A percentile compares a stretch with the other conserved stretches of the same genome.
Evolutionary conservation across 2,888 invertebrate genomes (phyloP).

Genomic region (Gerris lacustris): DNA sequence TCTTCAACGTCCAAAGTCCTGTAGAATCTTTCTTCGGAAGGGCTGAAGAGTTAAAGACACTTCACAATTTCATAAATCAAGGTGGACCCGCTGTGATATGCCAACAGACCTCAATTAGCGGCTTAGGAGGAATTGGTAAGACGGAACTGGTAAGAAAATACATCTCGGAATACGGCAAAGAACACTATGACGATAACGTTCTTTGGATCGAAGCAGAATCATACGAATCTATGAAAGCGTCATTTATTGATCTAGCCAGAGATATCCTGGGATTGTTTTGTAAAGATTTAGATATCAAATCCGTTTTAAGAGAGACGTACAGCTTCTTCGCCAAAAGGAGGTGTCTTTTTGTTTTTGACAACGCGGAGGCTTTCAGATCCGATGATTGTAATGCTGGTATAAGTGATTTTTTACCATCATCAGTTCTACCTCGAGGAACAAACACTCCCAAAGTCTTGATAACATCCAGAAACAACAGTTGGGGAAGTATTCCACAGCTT

Average conservation of each 20-base stretch:
- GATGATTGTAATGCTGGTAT: conserved; percentile 13
- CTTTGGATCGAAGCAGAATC: conserved; percentile 24
- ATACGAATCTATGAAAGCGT: conserved; percentile 10
- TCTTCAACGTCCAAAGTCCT: not conserved
- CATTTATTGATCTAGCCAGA: conserved; percentile 17
- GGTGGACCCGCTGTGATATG: not conserved
- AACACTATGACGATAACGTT: conserved; percentile 17
- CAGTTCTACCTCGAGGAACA: not conserved
- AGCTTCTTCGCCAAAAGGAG: conserved; percentile 14
- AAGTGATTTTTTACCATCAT: conserved; percentile 15
- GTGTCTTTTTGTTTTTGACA: conserved; percentile 22
- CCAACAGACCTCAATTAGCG: conserved; percentile 12
- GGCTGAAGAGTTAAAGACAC: not conserved
- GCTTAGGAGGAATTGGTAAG: conserved; percentile 23
- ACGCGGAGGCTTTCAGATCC: conserved; percentile 12
- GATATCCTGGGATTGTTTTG: not conserved
- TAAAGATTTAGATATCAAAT: conserved; percentile 13
- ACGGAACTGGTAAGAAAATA: conserved; percentile 21
- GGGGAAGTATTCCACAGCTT: not conserved
- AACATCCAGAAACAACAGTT: conserved; percentile 18
- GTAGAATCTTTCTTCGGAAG: not conserved
- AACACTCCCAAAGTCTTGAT: conserved; percentile 18
- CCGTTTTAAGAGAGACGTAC: conserved; percentile 19
- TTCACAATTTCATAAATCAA: not conserved
- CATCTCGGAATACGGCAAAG: conserved; percentile 6